Base-by-base conservation (phyloP, 1,140 invertebrate species). In the Helicoverpa zea region DNA sequence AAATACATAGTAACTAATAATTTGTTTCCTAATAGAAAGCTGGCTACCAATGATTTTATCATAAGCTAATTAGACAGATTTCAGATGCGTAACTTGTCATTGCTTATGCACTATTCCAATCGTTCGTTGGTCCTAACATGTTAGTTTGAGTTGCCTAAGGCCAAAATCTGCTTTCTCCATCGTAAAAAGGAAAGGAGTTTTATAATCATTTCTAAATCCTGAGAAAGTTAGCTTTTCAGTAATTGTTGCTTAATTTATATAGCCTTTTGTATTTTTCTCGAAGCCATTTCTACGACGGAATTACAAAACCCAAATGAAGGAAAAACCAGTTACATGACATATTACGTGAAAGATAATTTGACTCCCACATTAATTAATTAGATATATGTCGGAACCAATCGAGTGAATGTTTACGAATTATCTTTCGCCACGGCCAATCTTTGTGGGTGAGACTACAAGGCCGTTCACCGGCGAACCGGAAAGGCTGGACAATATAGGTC, bases 401-500 rank as follows among this genome's bases (percentile, higher is more conserved):
- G 13, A 74, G 76, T 68, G 70, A 82, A 74, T 82, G 76, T 66
- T 63, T 56, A 64, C 52, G 58, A 29, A 68, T 76, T 75, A 49
- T 75, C 73, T 61, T 75, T 75, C 73, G 73, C 58, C 43, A 29
- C 73, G 73, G 14, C 23, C 18, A 81, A 81, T 83, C 85, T 85
- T 83, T 85, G 61, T 29, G 72, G 56, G 73, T 66, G 79, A 56
- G 61, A 70, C 75, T 75, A 79, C 81, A 86, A 86, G 86, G 81
- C 35, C 82, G 77, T 23, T 18, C 63, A 77, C 43, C 47, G 76
- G 77, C 81, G 83, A 85, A 85, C 80, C 83, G 83, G 82, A 86
- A 86, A 84, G 59, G 18, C 29, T 18, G n/a, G 49, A 79, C 68
- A 76, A 81, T 87, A 84, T 84, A 54, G 84, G 84, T 86, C 84